phyloP scores from a whole-genome alignment of 1,140 invertebrate genomes.

The Tribolium castaneum region DNA sequence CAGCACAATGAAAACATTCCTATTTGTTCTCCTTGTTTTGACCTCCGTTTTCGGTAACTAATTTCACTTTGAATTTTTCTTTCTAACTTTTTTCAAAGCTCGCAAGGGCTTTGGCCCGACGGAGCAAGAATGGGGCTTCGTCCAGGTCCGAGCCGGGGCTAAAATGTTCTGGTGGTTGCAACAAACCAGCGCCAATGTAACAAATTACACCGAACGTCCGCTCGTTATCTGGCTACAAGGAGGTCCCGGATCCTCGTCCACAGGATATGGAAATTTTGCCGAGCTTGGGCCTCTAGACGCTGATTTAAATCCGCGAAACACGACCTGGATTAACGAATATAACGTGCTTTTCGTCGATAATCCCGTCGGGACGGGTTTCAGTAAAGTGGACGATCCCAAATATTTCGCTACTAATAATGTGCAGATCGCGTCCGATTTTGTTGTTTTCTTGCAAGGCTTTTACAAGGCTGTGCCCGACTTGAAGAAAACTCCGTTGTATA shows the following conservation, averaged over 20 bases:
- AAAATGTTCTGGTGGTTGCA: constrained; percentile 89
- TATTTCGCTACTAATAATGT: constrained; percentile 73
- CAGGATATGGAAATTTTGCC: constrained; percentile 82
- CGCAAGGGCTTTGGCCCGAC: constrained; percentile 67
- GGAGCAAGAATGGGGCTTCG: constrained; percentile 77
- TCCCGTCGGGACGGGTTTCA: constrained; percentile 90
- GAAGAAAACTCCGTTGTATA: constrained; percentile 78
- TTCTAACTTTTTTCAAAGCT: constrained; percentile 36
- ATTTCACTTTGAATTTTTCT: background rate
- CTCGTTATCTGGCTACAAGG: constrained; percentile 76
- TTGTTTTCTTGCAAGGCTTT: constrained; percentile 76
- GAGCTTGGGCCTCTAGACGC: constrained; percentile 80
- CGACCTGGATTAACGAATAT: constrained; percentile 78
- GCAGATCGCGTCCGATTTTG: constrained; percentile 83
- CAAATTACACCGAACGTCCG: constrained; percentile 71
- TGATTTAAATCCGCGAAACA: constrained; percentile 73
- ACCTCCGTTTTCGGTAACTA: background rate
- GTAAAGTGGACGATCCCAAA: constrained; percentile 76
- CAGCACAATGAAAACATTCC: background rate
- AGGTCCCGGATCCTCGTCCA: constrained; percentile 80
- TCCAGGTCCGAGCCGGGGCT: constrained; percentile 75
- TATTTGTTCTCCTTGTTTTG: background rate
- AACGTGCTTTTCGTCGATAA: constrained; percentile 91
- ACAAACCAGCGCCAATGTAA: constrained; percentile 72
- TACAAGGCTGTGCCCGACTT: constrained; percentile 74